Conservation (phyloP, 2,797 vertebrate species). For the Sylvilagus floridanus region DNA sequence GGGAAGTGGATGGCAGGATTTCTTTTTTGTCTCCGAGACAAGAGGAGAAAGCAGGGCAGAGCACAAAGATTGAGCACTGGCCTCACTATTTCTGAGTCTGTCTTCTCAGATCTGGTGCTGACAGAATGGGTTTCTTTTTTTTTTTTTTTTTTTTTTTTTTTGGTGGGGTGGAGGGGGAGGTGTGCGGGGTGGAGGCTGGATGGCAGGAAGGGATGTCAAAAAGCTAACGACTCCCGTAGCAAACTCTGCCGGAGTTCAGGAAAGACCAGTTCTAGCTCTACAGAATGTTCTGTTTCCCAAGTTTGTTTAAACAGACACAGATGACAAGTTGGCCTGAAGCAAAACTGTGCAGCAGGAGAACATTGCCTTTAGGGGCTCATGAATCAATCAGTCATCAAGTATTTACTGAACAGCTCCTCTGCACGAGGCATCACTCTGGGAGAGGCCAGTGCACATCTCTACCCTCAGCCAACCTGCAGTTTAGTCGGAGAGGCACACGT, state of each 20-base stretch:
- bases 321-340: conserved; percentile 69
- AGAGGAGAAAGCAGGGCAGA: conserved; percentile 53
- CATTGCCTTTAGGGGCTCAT: conserved; percentile 57
- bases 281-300: conserved; percentile 60
- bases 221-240: conserved; percentile 1
- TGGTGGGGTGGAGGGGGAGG: no score
- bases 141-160: not conserved
- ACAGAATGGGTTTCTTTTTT: not conserved
- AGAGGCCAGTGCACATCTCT: not conserved
- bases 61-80: not conserved
- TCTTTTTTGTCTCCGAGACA: not conserved
- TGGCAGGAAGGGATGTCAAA: conserved; percentile 23
- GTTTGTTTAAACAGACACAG: conserved; percentile 68
- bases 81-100: conserved; percentile 3
- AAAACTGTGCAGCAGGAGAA: conserved; percentile 63
- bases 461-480: not conserved
- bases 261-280: conserved; percentile 21
- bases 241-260: conserved; percentile 37
- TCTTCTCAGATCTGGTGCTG: conserved; percentile 5
- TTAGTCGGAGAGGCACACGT: not conserved
- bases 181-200: not conserved
- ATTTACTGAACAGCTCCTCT: not conserved
- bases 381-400: conserved; percentile 48
- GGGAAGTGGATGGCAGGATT: conserved; percentile 70
- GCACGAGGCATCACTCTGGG: not conserved